These are phyloP conservation scores for Thunnus maccoyii DNA, from an alignment of 2,113 vertebrate genomes.

Conservation along the genomic window DNA sequence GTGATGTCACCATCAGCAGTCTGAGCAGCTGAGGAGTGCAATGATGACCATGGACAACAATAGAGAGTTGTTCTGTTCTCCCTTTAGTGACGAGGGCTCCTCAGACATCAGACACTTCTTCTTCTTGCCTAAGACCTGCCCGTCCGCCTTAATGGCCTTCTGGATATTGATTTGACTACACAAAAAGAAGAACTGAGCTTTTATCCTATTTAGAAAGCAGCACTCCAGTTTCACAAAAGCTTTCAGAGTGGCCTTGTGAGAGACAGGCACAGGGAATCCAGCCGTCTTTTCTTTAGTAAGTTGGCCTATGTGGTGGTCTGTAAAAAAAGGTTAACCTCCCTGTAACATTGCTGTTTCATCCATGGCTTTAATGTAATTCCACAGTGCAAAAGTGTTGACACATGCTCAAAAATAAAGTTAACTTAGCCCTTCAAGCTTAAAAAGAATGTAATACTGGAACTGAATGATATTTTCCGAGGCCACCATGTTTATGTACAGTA, in stretches of 20 bases:
- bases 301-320: constrained; percentile 29
- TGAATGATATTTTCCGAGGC: constrained; percentile 6
- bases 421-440: neutral
- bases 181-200: constrained; percentile 78
- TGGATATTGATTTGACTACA: constrained; percentile 82
- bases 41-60: constrained; percentile 62
- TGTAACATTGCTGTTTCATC: constrained; percentile 10
- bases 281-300: constrained; percentile 11
- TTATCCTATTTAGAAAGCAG: constrained; percentile 77
- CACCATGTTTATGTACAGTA: neutral
- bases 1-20: constrained; percentile 72
- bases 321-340: constrained; percentile 17
- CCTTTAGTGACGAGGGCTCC: constrained; percentile 52
- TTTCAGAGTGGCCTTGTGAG: constrained; percentile 60
- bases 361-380: neutral
- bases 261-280: constrained; percentile 34
- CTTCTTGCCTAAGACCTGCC: constrained; percentile 66
- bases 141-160: constrained; percentile 78
- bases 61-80: constrained; percentile 57
- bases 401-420: neutral
- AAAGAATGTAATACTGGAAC: neutral
- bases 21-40: constrained; percentile 61
- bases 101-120: constrained; percentile 71
- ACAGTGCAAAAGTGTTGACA: neutral
- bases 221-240: constrained; percentile 74